A percentile compares a stretch with the other conserved stretches of the same genome.
Evolutionary conservation across 2,113 vertebrate species (phyloP).

Genomic region (Perca fluviatilis): DNA sequence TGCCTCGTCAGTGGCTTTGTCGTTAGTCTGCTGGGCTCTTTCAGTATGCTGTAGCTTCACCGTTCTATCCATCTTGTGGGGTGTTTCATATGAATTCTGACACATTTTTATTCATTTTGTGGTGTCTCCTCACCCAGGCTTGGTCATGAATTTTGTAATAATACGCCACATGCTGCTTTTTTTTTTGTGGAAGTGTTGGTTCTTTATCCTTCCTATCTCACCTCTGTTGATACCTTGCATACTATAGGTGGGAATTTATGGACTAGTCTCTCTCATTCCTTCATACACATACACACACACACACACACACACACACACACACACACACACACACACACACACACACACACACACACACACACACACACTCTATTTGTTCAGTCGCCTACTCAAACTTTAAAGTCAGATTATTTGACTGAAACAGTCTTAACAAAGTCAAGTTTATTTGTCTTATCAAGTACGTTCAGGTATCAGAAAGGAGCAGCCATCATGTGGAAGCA

Average conservation of each 20-base stretch:
- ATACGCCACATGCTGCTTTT: slow-evolving; percentile 27
- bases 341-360: slow-evolving; percentile 25
- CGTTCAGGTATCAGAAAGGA: slow-evolving; percentile 63
- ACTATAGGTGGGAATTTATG: slow-evolving; percentile 32
- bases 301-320: slow-evolving; percentile 1
- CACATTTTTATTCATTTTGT: slow-evolving; percentile 44
- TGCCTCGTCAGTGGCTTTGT: slow-evolving; percentile 22
- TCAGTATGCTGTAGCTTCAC: slow-evolving; percentile 36
- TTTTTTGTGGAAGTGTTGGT: slow-evolving; percentile 34
- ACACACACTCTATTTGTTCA: slow-evolving; percentile 7
- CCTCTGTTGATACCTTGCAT: slow-evolving; percentile 34
- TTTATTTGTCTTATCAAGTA: slow-evolving; percentile 53
- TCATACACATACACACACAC: slow-evolving; percentile 10
- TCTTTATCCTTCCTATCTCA: slow-evolving; percentile 40
- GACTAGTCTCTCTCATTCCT: slow-evolving; percentile 12
- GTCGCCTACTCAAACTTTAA: slow-evolving; percentile 13
- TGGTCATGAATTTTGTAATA: slow-evolving; percentile 40
- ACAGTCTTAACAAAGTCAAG: slow-evolving; percentile 11
- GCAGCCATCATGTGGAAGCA: slow-evolving; percentile 79
- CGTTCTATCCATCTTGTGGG: slow-evolving; percentile 32
- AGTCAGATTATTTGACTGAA: slow-evolving; percentile 41
- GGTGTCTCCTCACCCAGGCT: slow-evolving; percentile 33
- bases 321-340: slow-evolving; percentile 12
- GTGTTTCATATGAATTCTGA: slow-evolving; percentile 43
- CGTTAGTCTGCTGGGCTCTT: slow-evolving; percentile 28